Evolutionary conservation across 1,140 invertebrate species (phyloP), one percentile per base, ranked within the genome.

Genomic region (Aphaenogaster rudis): DNA sequence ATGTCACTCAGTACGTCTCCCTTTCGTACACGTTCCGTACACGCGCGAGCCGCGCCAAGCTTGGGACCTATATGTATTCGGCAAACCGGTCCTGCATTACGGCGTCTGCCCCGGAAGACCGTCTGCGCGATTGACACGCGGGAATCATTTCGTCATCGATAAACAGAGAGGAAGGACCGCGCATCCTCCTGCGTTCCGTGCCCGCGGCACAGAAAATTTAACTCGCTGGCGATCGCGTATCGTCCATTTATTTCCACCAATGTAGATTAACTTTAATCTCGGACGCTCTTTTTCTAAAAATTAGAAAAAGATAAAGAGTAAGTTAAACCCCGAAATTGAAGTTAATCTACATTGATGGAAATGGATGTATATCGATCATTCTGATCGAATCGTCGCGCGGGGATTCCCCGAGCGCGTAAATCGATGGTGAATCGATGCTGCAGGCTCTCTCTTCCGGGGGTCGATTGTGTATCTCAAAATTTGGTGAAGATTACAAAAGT

Each of bases 1-100:
- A 77, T 90, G 64, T 90, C 87, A 82, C 64, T 86, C 78, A 86
- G 90, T 91, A 91, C 61, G 90, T 91, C 78, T 59, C 39, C 13
- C 9, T 28, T 39, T 28, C 42, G 66, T 71, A n/a, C 3, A 36
- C 11, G 33, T 17, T 13, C 17, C 17, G 21, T 50, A 50, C 45
- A 21, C 67, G 42, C 42, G 42, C 13, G 42, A 28, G 45, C 9
- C 45, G 11, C 21, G n/a, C 48, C 5, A 45, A 45, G 13, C 45
- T 50, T 50, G 11, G 1, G 28, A 50, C 4, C n/a, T 69, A 28
- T 28, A 28, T 28, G 28, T 28, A 28, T 28, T 28, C 28, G 28
- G 28, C 21, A n/a, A 33, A 7, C 36, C 45, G 67, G 42, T 50
- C 5, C 50, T 15, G n/a, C 67, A 7, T 57, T 13, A 36, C 4